Evolutionary conservation across 1,140 invertebrate species (phyloP), one percentile per base, ranked within the genome.

Genomic region (Polypedilum vanderplanki): DNA sequence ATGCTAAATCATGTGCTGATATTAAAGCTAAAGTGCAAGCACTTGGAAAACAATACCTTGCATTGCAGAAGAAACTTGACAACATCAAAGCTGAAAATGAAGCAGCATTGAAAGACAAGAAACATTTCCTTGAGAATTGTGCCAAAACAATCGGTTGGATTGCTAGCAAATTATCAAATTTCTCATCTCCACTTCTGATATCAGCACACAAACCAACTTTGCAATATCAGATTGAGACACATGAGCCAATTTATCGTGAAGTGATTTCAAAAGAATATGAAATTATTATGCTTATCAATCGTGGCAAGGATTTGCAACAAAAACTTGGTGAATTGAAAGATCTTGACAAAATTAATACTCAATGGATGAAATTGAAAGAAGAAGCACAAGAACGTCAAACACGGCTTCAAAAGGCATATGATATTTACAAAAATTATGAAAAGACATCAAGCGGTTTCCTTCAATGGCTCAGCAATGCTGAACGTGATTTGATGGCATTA

Each of bases 271-370:
- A 94, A 76, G 95, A 97, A 80, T 94, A 97, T 79, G 95, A 97
- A 85, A 90, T 97, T 0, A 95, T 96, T 76, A 95, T 97, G 92
- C 85, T 98, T 3, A 83, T 97, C 18, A 95, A 97, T 79, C 97
- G 96, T 84, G 96, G 95, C 77, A 86, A 89, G 75, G 92, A 94
- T 78, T 86, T 93, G 75, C 79, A 91, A 1, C 82, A 87, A 0
- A 87, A 88, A 75, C 87, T 87, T 1, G 82, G 84, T 74, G 85
- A 84, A 76, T 83, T 82, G 5, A 82, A 87, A 41, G 93, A 95
- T 78, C 82, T 97, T 3, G 94, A 96, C 79, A 91, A 91, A 78
- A 93, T 96, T 77, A 92, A 94, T 78, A 88, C 90, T 41, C 89
- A 92, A 57, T 97, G 95, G 95, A 94, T 96, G 77, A 92, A 93